A percentile compares a stretch with the other conserved stretches of the same genome.
Evolutionary conservation across 1,140 invertebrate genomes (phyloP).

Genomic region (Stratiolaelaps scimitus): DNA sequence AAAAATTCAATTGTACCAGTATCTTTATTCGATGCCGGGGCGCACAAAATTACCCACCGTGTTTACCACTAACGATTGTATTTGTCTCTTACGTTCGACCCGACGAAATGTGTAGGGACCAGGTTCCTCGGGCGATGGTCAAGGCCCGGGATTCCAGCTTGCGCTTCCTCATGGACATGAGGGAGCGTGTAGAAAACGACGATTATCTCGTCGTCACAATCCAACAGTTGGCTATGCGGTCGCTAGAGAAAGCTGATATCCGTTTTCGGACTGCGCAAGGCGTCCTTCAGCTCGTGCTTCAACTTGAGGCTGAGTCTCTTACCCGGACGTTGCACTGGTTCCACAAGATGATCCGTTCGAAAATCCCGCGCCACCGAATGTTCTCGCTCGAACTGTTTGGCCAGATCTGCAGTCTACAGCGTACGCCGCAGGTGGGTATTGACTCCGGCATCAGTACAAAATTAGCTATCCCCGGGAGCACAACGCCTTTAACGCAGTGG

Average conservation of each 20-base stretch:
- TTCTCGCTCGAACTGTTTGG: constrained; percentile 13
- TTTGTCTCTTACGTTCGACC: neutral
- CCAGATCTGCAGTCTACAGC: neutral
- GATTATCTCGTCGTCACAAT: constrained; percentile 10
- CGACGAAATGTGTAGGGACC: constrained; percentile 23
- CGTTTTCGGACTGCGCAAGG: constrained; percentile 14
- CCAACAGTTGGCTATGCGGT: constrained; percentile 8
- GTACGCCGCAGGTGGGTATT: constrained; percentile 4
- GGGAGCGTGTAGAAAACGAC: neutral
- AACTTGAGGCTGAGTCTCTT: neutral
- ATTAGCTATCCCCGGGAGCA: too few relatives aligned
- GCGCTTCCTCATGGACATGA: neutral
- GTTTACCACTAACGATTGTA: neutral
- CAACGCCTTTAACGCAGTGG: too few relatives aligned
- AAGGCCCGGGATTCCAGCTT: neutral
- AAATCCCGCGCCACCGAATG: neutral
- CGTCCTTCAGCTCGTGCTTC: neutral
- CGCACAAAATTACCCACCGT: too few relatives aligned
- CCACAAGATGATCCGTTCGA: neutral
- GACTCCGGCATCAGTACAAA: too few relatives aligned
- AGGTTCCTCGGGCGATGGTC: neutral
- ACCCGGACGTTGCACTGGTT: constrained; percentile 1
- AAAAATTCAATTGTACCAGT: too few relatives aligned
- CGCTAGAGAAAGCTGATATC: neutral
- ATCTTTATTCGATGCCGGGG: too few relatives aligned